These are phyloP conservation scores for Hydrozoanthus gracilis DNA, from an alignment of 92 coral and sea anemone genomes.

Conservation along the genomic window DNA sequence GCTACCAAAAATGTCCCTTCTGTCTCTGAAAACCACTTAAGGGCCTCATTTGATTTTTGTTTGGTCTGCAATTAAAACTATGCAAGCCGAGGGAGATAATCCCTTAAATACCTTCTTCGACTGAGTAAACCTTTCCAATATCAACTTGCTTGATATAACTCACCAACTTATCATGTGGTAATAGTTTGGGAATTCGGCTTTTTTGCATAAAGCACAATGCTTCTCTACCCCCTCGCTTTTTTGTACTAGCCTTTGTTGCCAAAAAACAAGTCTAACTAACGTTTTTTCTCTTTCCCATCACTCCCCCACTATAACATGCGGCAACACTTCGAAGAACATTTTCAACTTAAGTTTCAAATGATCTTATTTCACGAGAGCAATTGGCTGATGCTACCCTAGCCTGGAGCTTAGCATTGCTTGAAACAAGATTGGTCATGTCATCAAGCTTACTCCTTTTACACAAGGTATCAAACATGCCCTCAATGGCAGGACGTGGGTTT, in stretches of 20 bases:
- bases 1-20: constrained; percentile 74
- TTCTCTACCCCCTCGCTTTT: constrained; percentile 41
- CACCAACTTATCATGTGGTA: constrained; percentile 61
- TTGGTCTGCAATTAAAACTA: constrained; percentile 56
- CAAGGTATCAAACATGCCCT: constrained; percentile 65
- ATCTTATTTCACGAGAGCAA: constrained; percentile 42
- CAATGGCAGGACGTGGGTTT: constrained; percentile 43
- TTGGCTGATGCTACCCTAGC: constrained; percentile 61
- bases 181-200: constrained; percentile 62
- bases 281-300: constrained; percentile 59
- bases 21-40: constrained; percentile 69
- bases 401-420: constrained; percentile 55
- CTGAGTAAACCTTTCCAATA: constrained; percentile 58
- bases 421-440: constrained; percentile 57
- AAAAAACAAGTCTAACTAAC: constrained; percentile 59
- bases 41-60: constrained; percentile 51
- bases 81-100: constrained; percentile 70
- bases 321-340: constrained; percentile 63
- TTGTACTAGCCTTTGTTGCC: constrained; percentile 54
- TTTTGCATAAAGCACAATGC: constrained; percentile 62
- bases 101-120: constrained; percentile 56
- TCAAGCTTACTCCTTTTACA: constrained; percentile 60
- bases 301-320: constrained; percentile 60
- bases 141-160: constrained; percentile 53
- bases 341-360: constrained; percentile 69